phyloP scores from a whole-genome alignment of 2,113 vertebrate genomes.

The Lagopus muta region DNA sequence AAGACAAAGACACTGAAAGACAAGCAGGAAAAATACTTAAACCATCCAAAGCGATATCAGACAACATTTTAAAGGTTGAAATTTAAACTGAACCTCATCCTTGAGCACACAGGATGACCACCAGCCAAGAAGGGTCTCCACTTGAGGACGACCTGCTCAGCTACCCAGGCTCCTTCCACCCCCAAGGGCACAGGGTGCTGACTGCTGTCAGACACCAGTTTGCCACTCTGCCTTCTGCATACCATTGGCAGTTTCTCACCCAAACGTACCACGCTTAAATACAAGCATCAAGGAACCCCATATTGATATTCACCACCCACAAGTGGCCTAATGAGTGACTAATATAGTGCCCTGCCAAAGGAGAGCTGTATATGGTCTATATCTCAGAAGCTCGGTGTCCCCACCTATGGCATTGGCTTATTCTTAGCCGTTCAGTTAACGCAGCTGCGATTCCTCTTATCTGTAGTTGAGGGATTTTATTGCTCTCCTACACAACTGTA shows the following conservation, averaged over 20 bases:
- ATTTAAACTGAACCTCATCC: conserved; percentile 59
- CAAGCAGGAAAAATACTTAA: neutral
- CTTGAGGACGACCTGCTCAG: neutral
- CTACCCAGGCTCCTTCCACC: neutral
- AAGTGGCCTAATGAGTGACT: neutral
- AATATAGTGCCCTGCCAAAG: neutral
- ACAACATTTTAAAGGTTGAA: neutral
- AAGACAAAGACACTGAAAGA: neutral
- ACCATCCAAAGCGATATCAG: neutral
- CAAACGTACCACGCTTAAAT: conserved; percentile 28
- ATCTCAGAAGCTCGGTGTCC: neutral
- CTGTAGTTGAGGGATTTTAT: neutral
- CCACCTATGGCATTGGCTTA: conserved; percentile 44
- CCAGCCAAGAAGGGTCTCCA: neutral
- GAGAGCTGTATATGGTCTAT: conserved; percentile 38
- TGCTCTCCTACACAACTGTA: neutral
- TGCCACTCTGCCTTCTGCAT: neutral
- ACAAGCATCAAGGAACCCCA: conserved; percentile 28
- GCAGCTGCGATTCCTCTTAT: neutral
- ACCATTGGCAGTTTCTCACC: neutral
- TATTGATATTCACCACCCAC: conserved; percentile 60
- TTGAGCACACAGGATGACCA: neutral
- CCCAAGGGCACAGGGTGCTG: neutral
- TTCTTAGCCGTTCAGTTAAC: conserved; percentile 23
- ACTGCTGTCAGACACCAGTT: neutral